phyloP scores from a whole-genome alignment of 1,140 invertebrate genomes.

The Dinothrombium tinctorium region DNA sequence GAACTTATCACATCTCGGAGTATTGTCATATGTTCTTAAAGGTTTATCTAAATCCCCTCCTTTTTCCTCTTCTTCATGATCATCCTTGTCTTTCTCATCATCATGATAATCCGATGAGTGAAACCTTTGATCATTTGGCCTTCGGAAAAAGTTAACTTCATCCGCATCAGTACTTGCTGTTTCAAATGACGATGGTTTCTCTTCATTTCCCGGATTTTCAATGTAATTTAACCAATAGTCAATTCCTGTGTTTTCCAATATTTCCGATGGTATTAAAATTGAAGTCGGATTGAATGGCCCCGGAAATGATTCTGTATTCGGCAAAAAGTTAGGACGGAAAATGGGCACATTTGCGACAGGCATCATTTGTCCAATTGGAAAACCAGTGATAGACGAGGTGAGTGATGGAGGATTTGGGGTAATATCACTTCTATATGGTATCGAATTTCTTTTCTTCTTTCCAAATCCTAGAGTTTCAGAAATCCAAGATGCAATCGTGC shows the following conservation, averaged over 20 bases:
- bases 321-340: background rate
- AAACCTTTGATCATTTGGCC: background rate
- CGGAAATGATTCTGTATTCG: conserved; percentile 3
- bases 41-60: background rate
- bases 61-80: background rate
- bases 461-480: background rate
- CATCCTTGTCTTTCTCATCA: background rate
- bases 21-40: background rate
- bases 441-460: background rate
- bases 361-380: background rate
- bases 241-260: conserved; percentile 6
- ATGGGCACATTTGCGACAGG: too few species aligned
- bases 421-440: background rate
- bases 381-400: background rate
- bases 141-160: background rate
- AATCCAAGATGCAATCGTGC: conserved; percentile 2
- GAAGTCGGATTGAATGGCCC: conserved; percentile 2
- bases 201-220: conserved; percentile 5
- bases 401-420: background rate
- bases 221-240: conserved; percentile 11
- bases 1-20: conserved; percentile 38
- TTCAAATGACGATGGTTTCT: background rate
- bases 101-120: background rate
- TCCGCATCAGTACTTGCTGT: background rate
- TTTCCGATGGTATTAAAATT: conserved; percentile 4